These are phyloP conservation scores for Spicauda simplicius DNA, from an alignment of 2,888 invertebrate genomes.

Conservation along the genomic window DNA sequence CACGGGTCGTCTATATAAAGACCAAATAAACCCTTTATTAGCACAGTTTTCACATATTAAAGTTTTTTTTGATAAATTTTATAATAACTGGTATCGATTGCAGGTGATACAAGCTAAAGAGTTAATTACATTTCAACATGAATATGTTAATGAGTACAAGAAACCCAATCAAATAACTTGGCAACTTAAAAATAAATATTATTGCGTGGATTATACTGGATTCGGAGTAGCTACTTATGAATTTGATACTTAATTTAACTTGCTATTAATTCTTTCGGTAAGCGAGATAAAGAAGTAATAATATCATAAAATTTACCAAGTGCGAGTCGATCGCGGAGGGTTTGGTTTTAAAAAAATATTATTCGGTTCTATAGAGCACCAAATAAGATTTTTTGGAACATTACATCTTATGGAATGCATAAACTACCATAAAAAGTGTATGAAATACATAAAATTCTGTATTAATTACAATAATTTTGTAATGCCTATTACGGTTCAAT, in stretches of 20 bases:
- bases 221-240: conserved; percentile 6
- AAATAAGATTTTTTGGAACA: too few relatives aligned
- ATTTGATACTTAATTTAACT: conserved; percentile 35
- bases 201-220: conserved; percentile 16
- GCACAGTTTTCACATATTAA: too few relatives aligned
- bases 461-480: too few relatives aligned
- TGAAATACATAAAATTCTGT: too few relatives aligned
- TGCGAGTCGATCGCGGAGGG: too few relatives aligned
- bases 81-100: neutral
- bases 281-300: conserved; percentile 62
- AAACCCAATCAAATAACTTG: conserved; percentile 18
- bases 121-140: conserved; percentile 6
- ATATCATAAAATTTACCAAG: conserved; percentile 44
- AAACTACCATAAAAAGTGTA: too few relatives aligned
- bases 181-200: conserved; percentile 21
- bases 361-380: too few relatives aligned
- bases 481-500: too few relatives aligned
- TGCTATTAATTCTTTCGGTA: conserved; percentile 26
- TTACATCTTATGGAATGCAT: too few relatives aligned
- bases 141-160: conserved; percentile 8
- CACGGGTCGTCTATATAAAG: too few relatives aligned
- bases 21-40: too few relatives aligned
- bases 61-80: neutral
- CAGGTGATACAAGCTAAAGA: neutral
- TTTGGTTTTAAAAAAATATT: too few relatives aligned